A percentile compares a stretch with the other conserved stretches of the same genome.
These are phyloP conservation scores for Salpingus planirostris DNA, from an alignment of 2,888 invertebrate species.

Conservation along the genomic window DNA sequence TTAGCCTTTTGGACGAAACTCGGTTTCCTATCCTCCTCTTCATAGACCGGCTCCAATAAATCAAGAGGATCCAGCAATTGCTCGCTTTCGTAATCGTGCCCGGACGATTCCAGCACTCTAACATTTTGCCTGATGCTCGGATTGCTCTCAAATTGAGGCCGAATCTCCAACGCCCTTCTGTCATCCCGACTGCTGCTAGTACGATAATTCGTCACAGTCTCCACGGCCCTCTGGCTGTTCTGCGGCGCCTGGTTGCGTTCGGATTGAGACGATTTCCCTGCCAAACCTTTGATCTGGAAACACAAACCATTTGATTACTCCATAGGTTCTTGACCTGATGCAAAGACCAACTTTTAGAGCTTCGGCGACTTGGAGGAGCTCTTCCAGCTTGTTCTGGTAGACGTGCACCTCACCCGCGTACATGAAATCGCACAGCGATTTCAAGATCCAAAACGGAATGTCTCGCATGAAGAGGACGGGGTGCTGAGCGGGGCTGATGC, in stretches of 20 bases:
- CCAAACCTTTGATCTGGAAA: constrained; percentile 37
- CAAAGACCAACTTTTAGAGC: constrained; percentile 34
- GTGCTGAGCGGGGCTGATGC: constrained; percentile 42
- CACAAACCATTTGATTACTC: constrained; percentile 1
- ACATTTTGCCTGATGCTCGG: constrained; percentile 4
- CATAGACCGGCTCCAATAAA: constrained; percentile 33
- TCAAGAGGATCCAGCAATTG: constrained; percentile 30
- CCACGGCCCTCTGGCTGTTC: neutral
- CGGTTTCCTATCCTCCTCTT: constrained; percentile 25
- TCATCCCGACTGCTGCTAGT: too few species aligned
- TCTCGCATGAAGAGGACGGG: constrained; percentile 45
- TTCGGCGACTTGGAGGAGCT: constrained; percentile 43
- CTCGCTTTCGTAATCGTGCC: constrained; percentile 10
- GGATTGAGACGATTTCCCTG: constrained; percentile 20
- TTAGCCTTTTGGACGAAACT: too few species aligned
- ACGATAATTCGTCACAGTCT: neutral
- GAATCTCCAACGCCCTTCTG: constrained; percentile 1
- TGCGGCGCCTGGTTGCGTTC: constrained; percentile 5
- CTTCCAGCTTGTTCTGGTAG: constrained; percentile 41
- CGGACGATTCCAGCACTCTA: neutral
- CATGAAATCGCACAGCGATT: constrained; percentile 46
- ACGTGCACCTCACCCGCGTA: constrained; percentile 47
- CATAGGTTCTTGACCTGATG: neutral
- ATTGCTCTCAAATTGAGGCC: constrained; percentile 4
- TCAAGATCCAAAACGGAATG: constrained; percentile 44